Percentiles rank a stretch among this genome's conserved stretches.
Evolutionary conservation across 2,888 invertebrate species (phyloP).

Genomic region (Cactoblastis cactorum): DNA sequence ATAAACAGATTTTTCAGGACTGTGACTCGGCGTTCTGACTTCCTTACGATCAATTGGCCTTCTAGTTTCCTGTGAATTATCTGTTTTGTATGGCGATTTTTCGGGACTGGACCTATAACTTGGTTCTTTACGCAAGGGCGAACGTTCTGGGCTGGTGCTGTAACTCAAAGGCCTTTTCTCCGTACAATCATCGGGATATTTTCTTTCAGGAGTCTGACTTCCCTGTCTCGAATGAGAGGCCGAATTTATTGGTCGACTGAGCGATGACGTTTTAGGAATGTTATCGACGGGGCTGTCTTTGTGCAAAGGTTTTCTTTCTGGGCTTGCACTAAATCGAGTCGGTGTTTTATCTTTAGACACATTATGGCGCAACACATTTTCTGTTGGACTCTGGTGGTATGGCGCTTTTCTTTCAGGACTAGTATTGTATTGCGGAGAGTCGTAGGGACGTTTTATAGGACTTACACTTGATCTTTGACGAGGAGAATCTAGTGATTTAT

Average conservation of each 20-base stretch:
- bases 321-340: conserved; percentile 14
- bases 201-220: neutral
- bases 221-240: neutral
- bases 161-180: neutral
- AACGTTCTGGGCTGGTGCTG: neutral
- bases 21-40: conserved; percentile 17
- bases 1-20: conserved; percentile 21
- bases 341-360: neutral
- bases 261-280: conserved; percentile 25
- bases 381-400: conserved; percentile 17
- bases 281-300: conserved; percentile 18
- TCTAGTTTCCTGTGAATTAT: conserved; percentile 3
- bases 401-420: conserved; percentile 39
- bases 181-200: neutral
- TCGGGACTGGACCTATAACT: neutral
- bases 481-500: conserved; percentile 31
- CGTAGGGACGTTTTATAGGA: conserved; percentile 29
- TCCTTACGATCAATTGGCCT: conserved; percentile 9
- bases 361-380: neutral
- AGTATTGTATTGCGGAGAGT: neutral
- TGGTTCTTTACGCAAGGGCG: neutral
- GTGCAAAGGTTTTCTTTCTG: conserved; percentile 29
- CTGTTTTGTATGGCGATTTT: neutral
- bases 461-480: conserved; percentile 34
- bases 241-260: conserved; percentile 21